These are phyloP conservation scores for Hermetia illucens DNA, from an alignment of 1,140 invertebrate genomes.

Conservation along the genomic window DNA sequence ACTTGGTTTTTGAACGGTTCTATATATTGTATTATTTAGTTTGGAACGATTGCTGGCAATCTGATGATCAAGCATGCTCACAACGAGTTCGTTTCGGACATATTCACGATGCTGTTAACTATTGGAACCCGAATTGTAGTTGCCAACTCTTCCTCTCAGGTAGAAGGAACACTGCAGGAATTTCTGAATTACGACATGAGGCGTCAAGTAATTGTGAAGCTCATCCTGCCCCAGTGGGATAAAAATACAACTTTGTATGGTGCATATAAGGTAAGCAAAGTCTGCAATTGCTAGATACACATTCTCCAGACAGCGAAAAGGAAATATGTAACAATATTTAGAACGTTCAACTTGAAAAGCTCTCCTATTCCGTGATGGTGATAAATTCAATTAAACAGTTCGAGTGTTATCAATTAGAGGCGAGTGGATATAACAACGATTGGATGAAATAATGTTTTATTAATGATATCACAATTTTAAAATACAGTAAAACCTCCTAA, in stretches of 20 bases:
- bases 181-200: constrained; percentile 3
- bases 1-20: not conserved
- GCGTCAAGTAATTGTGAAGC: constrained; percentile 1
- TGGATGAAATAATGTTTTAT: too few species aligned
- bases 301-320: too few species aligned
- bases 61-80: constrained; percentile 59
- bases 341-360: too few species aligned
- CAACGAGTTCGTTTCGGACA: constrained; percentile 58
- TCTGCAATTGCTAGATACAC: too few species aligned
- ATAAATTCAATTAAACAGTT: constrained; percentile 2
- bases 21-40: constrained; percentile 13
- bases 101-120: constrained; percentile 57
- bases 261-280: constrained; percentile 36
- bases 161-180: constrained; percentile 13
- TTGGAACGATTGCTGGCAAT: constrained; percentile 63
- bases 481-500: too few species aligned
- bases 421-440: too few species aligned
- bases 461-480: too few species aligned
- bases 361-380: not conserved
- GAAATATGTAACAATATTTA: too few species aligned
- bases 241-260: not conserved
- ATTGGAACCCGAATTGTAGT: constrained; percentile 38
- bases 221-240: constrained; percentile 4
- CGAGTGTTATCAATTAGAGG: too few species aligned
- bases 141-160: constrained; percentile 6